Conservation (phyloP, 2,888 invertebrate species). For the Synanthedon tipuliformis region DNA sequence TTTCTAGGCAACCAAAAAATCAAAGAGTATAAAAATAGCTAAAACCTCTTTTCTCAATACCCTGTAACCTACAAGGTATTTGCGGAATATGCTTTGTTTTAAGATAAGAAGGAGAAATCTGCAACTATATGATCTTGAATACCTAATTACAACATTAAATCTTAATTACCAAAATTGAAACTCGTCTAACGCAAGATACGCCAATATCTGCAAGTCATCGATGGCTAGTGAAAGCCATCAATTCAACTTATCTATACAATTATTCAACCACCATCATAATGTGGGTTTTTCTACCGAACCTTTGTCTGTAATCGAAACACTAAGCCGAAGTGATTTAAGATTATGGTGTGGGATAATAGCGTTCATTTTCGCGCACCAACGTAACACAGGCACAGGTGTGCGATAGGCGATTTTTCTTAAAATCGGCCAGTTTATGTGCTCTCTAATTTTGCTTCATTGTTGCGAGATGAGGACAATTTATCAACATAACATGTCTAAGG, state of each 20-base stretch:
- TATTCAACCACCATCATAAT: constrained; percentile 66
- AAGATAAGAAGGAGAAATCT: too few species aligned
- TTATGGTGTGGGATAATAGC: constrained; percentile 66
- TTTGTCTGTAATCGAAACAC: constrained; percentile 68
- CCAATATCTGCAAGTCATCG: not conserved
- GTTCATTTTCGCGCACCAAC: constrained; percentile 51
- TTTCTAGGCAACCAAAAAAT: too few species aligned
- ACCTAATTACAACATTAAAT: too few species aligned
- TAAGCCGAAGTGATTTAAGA: constrained; percentile 68
- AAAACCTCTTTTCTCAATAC: too few species aligned
- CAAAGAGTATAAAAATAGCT: too few species aligned
- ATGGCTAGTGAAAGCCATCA: constrained; percentile 28
- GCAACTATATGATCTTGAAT: too few species aligned
- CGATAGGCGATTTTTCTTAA: constrained; percentile 48
- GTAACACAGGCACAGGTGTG: constrained; percentile 62
- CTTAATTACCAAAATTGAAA: too few species aligned
- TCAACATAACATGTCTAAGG: not conserved
- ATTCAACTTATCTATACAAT: constrained; percentile 64
- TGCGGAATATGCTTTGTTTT: too few species aligned
- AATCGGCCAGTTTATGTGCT: constrained; percentile 44
- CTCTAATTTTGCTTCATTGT: constrained; percentile 26
- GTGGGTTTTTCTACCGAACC: constrained; percentile 58
- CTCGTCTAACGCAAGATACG: too few species aligned
- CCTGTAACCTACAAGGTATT: too few species aligned
- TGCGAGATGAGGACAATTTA: constrained; percentile 2